Conservation (phyloP, 2,113 vertebrate species). For the Dipodomys ordii region DNA sequence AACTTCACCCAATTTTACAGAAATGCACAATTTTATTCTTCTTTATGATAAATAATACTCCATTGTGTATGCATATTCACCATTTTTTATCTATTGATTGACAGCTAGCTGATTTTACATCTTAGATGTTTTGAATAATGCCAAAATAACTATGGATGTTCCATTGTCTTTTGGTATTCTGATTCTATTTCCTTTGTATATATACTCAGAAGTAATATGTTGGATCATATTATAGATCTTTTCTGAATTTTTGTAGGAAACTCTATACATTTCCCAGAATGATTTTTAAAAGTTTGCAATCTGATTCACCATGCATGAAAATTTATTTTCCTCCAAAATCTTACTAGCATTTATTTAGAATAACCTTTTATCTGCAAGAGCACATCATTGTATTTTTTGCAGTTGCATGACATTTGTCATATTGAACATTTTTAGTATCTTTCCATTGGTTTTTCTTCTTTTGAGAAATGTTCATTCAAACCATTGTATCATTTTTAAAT, state of each 20-base stretch:
- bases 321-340: background rate
- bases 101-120: background rate
- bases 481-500: background rate
- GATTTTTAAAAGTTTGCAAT: background rate
- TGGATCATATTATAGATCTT: too few relatives aligned
- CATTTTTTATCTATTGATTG: background rate
- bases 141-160: background rate
- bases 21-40: background rate
- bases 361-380: background rate
- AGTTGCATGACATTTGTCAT: background rate
- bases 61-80: background rate
- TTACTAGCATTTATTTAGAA: background rate
- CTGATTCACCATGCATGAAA: too few relatives aligned
- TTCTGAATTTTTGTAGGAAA: background rate
- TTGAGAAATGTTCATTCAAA: background rate
- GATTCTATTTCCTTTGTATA: background rate
- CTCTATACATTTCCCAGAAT: background rate
- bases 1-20: background rate
- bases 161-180: background rate
- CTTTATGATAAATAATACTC: background rate
- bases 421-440: background rate
- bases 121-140: background rate
- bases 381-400: background rate
- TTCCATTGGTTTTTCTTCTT: background rate
- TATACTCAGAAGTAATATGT: background rate